A percentile compares a stretch with the other conserved stretches of the same genome.
Conservation (phyloP, 2,888 invertebrate genomes). For the Ectropis crepuscularia region DNA sequence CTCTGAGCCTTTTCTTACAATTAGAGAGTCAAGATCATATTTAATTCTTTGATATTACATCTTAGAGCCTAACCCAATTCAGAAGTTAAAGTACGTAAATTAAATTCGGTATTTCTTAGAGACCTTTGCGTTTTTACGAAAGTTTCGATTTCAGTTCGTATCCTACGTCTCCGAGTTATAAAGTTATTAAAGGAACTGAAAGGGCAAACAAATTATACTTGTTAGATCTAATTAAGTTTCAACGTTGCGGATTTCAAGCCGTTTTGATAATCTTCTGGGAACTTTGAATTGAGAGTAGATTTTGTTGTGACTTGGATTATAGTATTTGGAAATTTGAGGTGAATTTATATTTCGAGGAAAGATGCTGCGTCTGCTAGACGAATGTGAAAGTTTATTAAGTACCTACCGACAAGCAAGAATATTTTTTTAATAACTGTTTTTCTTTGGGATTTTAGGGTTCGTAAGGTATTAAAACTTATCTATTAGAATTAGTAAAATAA, state of each 20-base stretch:
- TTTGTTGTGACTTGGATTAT: conserved; percentile 23
- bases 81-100: no score
- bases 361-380: background rate
- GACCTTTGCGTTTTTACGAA: background rate
- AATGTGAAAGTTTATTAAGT: no score
- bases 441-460: no score
- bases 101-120: background rate
- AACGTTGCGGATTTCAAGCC: conserved; percentile 43
- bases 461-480: no score
- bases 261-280: conserved; percentile 33
- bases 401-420: no score
- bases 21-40: background rate
- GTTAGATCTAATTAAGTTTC: conserved; percentile 59
- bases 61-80: background rate
- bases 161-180: conserved; percentile 35
- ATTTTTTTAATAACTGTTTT: no score
- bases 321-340: conserved; percentile 1
- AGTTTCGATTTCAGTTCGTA: conserved; percentile 1
- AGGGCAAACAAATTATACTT: conserved; percentile 60
- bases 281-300: conserved; percentile 33
- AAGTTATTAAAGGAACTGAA: conserved; percentile 55
- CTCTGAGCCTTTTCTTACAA: no score
- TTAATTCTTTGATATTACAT: background rate
- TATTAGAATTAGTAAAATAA: no score
- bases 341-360: background rate